A percentile compares a stretch with the other conserved stretches of the same genome.
Evolutionary conservation across 2,888 invertebrate genomes (phyloP).

Genomic region (Drosophila picticornis): DNA sequence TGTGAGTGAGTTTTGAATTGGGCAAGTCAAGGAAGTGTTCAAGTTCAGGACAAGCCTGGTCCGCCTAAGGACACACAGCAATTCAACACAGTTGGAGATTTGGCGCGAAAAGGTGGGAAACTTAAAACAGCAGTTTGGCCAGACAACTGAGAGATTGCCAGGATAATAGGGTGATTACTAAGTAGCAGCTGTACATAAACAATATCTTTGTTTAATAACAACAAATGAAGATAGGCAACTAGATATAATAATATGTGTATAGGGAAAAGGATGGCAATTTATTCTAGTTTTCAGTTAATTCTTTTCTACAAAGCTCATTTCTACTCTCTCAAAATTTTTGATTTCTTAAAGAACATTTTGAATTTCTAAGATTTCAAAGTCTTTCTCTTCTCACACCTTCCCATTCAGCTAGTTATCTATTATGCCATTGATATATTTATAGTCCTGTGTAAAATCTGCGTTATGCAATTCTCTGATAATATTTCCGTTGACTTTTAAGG

Average conservation of each 20-base stretch:
- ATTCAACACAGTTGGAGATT: slow-evolving; percentile 54
- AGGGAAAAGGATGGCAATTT: neutral
- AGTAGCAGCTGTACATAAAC: slow-evolving; percentile 13
- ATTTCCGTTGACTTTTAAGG: slow-evolving; percentile 59
- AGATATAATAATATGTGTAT: neutral
- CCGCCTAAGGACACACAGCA: slow-evolving; percentile 45
- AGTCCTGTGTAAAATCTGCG: slow-evolving; percentile 21
- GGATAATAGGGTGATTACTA: neutral
- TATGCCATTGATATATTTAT: slow-evolving; percentile 46
- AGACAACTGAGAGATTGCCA: slow-evolving; percentile 10
- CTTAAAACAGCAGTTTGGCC: slow-evolving; percentile 1
- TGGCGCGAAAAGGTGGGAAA: slow-evolving; percentile 44
- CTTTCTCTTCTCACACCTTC: slow-evolving; percentile 17
- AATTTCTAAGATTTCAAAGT: neutral
- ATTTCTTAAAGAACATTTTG: neutral
- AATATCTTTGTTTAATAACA: neutral
- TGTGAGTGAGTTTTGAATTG: slow-evolving; percentile 8
- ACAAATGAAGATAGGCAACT: neutral
- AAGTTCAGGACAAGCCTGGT: slow-evolving; percentile 33
- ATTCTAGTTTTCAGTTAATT: neutral
- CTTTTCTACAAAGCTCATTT: neutral
- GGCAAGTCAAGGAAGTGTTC: slow-evolving; percentile 46
- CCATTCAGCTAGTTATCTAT: slow-evolving; percentile 20
- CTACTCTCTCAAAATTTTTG: neutral
- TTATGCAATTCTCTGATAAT: slow-evolving; percentile 20